Conservation (phyloP, 2,113 vertebrate genomes). For the Peromyscus polionotus region DNA sequence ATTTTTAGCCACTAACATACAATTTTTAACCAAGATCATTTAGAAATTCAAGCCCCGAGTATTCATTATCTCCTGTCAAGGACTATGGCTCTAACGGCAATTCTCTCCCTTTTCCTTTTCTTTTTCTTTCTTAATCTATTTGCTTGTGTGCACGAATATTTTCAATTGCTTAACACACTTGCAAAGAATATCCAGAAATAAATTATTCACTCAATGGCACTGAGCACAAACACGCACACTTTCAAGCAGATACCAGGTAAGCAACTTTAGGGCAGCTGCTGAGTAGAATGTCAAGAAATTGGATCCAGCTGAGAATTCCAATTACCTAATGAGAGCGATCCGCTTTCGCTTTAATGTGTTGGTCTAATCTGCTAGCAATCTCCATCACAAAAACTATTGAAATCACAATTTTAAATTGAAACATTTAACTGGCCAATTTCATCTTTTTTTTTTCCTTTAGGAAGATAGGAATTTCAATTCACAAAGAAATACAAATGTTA, state of each 20-base stretch:
- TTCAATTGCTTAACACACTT: constrained; percentile 72
- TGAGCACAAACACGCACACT: constrained; percentile 69
- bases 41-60: constrained; percentile 1
- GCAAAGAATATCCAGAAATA: constrained; percentile 72
- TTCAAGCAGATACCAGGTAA: constrained; percentile 74
- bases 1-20: constrained; percentile 16
- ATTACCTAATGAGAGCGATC: constrained; percentile 77
- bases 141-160: constrained; percentile 43
- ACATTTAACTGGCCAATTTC: background rate
- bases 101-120: background rate
- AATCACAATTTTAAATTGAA: constrained; percentile 19
- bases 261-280: constrained; percentile 66
- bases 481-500: constrained; percentile 41
- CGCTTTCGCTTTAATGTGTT: constrained; percentile 67
- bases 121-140: background rate
- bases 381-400: background rate
- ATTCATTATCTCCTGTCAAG: background rate
- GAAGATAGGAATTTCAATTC: background rate
- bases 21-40: background rate
- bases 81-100: background rate
- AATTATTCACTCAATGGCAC: constrained; percentile 77
- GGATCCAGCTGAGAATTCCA: constrained; percentile 78
- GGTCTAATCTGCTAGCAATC: constrained; percentile 46
- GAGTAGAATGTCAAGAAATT: constrained; percentile 80
- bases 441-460: background rate